These are phyloP conservation scores for Leptopilina myrica DNA, from an alignment of 2,888 invertebrate genomes.

Conservation along the genomic window DNA sequence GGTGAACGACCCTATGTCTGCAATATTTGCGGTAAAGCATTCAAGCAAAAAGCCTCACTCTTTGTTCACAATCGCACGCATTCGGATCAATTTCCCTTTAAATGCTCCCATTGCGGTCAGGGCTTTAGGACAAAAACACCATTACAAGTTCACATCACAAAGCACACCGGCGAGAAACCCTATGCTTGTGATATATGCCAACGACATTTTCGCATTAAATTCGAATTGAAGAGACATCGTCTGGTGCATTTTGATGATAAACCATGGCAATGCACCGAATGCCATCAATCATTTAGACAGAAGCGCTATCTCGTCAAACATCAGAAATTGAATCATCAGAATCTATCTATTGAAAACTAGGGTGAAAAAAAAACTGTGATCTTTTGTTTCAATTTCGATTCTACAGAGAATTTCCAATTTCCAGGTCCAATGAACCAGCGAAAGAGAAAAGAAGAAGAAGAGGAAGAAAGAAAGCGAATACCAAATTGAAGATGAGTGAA, in stretches of 20 bases:
- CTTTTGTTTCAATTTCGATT: no score
- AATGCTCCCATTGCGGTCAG: conserved; percentile 81
- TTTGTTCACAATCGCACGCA: conserved; percentile 82
- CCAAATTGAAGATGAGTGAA: not conserved
- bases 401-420: not conserved
- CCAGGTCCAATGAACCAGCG: not conserved
- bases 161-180: conserved; percentile 82
- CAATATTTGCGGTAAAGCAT: conserved; percentile 80
- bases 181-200: conserved; percentile 80
- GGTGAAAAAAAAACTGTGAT: not conserved
- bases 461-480: not conserved
- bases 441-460: not conserved
- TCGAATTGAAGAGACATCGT: conserved; percentile 80
- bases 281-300: conserved; percentile 77
- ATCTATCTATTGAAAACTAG: conserved; percentile 25
- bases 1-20: conserved; percentile 77
- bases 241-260: conserved; percentile 78
- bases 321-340: conserved; percentile 75
- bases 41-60: conserved; percentile 83
- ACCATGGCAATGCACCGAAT: conserved; percentile 77
- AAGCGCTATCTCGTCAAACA: conserved; percentile 79
- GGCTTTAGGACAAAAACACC: conserved; percentile 80
- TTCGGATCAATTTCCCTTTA: conserved; percentile 78
- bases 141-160: conserved; percentile 79
- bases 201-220: conserved; percentile 79